phyloP scores from a whole-genome alignment of 2,888 invertebrate genomes.

The Lamellibrachia satsuma region DNA sequence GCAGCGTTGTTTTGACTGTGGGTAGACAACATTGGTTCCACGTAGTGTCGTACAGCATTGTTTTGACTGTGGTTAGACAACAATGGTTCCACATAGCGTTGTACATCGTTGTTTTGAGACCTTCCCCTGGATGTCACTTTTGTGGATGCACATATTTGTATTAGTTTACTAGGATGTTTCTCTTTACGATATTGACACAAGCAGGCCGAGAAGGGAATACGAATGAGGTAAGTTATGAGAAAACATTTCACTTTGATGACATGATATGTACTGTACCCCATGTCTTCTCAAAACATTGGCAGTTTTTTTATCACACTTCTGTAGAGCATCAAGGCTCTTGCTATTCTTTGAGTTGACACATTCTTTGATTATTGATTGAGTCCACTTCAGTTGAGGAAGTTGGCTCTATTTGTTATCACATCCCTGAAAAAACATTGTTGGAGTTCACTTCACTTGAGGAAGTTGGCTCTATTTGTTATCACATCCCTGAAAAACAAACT shows the following conservation, averaged over 20 bases:
- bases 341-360: too few species aligned
- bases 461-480: neutral
- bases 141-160: neutral
- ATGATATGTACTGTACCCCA: neutral
- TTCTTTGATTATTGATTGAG: too few species aligned
- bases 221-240: neutral
- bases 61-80: neutral
- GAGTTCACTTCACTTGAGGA: neutral
- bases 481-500: too few species aligned
- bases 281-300: neutral
- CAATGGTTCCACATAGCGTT: neutral
- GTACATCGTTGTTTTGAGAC: neutral
- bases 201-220: neutral
- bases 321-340: neutral
- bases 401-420: neutral
- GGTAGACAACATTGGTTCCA: neutral
- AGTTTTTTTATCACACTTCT: neutral
- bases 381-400: neutral
- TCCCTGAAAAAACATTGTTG: too few species aligned
- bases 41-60: neutral
- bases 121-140: neutral
- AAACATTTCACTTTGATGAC: neutral
- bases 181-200: neutral
- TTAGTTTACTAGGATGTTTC: neutral
- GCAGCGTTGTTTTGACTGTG: neutral